Evolutionary conservation across 2,113 vertebrate genomes (phyloP).

Genomic region (Hiodon tergisus): DNA sequence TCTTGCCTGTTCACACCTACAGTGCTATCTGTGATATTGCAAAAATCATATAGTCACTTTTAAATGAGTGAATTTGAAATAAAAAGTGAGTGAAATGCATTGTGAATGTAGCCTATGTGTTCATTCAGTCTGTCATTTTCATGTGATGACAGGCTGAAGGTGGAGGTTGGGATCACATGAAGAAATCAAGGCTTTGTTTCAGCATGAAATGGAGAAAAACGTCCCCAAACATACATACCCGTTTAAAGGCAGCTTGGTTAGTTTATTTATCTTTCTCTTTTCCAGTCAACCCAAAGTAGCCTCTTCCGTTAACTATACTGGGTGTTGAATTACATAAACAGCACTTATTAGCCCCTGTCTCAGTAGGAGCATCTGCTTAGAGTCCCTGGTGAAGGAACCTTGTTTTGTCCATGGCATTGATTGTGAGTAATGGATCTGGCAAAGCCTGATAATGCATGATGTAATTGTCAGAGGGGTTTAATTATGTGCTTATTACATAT

Average conservation of each 20-base stretch:
- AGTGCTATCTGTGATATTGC: too few species aligned
- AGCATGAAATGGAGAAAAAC: neutral
- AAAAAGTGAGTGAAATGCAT: too few species aligned
- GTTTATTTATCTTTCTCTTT: conserved; percentile 31
- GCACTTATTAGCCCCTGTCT: conserved; percentile 60
- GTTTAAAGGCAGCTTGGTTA: conserved; percentile 6
- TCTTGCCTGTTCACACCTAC: too few species aligned
- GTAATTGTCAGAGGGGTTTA: conserved; percentile 87
- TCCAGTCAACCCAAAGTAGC: conserved; percentile 35
- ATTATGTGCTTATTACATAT: conserved; percentile 73
- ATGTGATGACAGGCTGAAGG: too few species aligned
- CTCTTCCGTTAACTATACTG: conserved; percentile 42
- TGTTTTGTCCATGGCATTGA: conserved; percentile 76
- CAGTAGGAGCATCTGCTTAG: conserved; percentile 63
- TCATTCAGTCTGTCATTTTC: too few species aligned
- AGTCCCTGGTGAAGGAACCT: conserved; percentile 66
- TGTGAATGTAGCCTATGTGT: too few species aligned
- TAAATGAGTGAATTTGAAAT: too few species aligned
- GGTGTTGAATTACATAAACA: conserved; percentile 70
- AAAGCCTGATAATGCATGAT: conserved; percentile 80
- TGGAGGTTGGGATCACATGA: too few species aligned
- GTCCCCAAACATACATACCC: neutral
- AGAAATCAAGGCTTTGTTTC: too few species aligned
- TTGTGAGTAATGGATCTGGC: conserved; percentile 77
- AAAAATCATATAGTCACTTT: too few species aligned